Evolutionary conservation across 2,797 vertebrate species (phyloP), one percentile per base, ranked within the genome.

Genomic region (Ctenopoma kingsleyae): DNA sequence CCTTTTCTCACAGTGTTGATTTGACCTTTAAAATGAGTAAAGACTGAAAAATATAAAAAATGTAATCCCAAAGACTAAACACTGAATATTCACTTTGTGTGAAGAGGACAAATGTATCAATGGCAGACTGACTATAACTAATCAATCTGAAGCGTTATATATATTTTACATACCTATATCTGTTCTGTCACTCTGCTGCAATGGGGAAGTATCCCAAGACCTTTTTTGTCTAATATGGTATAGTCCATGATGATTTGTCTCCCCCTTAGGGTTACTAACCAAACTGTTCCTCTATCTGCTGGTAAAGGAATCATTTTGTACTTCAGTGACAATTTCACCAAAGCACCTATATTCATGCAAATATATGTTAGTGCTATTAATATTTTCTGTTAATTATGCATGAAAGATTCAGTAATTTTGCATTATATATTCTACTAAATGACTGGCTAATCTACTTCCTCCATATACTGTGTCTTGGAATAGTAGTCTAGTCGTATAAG

Each of bases 241-340:
- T 8, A 19, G 43, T 19, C 74, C 54, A 71, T 86, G 84, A 87
- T 88, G 85, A 87, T 91, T 91, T 92, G 89, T 92, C 90, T 91
- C 89, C 91, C 90, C 87, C 90, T 91, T 88, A 90, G 89, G 90
- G 86, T 83, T 89, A 87, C 77, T 81, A 90, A 81, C 59, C 73
- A 90, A 82, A 92, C 85, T 90, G 88, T 87, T 67, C 44, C 36
- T 43, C 27, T 52, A 7, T 43, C 27, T 71, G 5, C 8, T 47
- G 11, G 2, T 22, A 40, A 46, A 70, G 35, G 11, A 7, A 48
- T 59, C 19, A 13, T 44, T 25, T 6, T 32, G 11, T 17, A 13
- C 8, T 27, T 53, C 12, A 35, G n/a, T 27, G 15, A 27, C n/a
- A 61, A 10, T 43, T 56, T 66, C 11, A 49, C 32, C 15, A 62